Conservation (phyloP, 1,140 invertebrate species). For the Gonioctena quinquepunctata region DNA sequence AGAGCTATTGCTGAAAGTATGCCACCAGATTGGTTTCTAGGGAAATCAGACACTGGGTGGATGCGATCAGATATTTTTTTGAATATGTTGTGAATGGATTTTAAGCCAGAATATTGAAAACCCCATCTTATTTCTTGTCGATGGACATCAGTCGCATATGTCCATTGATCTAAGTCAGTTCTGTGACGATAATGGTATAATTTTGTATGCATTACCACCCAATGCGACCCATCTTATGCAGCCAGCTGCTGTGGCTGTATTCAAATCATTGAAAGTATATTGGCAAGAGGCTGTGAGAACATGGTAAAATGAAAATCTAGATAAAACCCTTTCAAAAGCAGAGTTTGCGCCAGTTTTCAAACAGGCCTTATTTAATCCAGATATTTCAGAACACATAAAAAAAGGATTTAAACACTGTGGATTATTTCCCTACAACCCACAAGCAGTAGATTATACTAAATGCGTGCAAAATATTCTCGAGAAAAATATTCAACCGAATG, state of each 20-base stretch:
- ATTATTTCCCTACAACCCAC: background rate
- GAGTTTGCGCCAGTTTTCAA: background rate
- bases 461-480: too few relatives aligned
- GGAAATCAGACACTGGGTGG: too few relatives aligned
- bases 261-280: conserved; percentile 18
- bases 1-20: too few relatives aligned
- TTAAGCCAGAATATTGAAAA: conserved; percentile 42
- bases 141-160: conserved; percentile 52
- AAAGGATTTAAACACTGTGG: too few relatives aligned
- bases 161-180: conserved; percentile 49
- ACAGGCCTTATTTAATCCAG: background rate
- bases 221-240: conserved; percentile 22
- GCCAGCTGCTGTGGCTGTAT: conserved; percentile 22
- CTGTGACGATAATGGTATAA: conserved; percentile 49
- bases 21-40: too few relatives aligned
- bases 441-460: background rate
- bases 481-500: too few relatives aligned
- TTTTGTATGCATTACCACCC: conserved; percentile 40
- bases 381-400: background rate
- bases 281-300: conserved; percentile 21
- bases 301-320: conserved; percentile 12
- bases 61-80: too few relatives aligned
- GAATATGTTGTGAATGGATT: too few relatives aligned
- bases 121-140: conserved; percentile 36
- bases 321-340: conserved; percentile 7